These are phyloP conservation scores for Mohoua ochrocephala DNA, from an alignment of 2,113 vertebrate genomes.

Conservation along the genomic window DNA sequence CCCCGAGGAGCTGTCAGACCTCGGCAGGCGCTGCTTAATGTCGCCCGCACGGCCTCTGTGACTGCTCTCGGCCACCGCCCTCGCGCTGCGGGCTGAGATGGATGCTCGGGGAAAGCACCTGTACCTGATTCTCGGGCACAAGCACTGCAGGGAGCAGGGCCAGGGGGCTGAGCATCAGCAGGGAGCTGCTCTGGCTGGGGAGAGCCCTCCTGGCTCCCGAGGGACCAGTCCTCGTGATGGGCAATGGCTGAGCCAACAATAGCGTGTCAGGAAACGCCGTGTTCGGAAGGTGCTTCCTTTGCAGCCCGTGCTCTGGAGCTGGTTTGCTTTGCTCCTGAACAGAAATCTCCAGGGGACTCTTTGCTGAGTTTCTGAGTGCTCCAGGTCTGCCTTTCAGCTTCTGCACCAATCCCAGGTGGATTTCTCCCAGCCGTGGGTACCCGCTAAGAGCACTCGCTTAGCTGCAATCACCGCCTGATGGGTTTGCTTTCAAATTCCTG, in stretches of 20 bases:
- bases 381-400: neutral
- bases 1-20: neutral
- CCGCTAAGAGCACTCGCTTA: rapidly evolving
- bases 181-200: neutral
- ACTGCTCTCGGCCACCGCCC: neutral
- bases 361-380: neutral
- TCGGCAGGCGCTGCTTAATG: neutral
- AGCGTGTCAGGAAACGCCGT: neutral
- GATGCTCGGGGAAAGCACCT: rapidly evolving
- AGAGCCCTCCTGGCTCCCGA: neutral
- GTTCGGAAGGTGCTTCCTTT: neutral
- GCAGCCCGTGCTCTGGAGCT: neutral
- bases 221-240: neutral
- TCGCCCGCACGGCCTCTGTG: neutral
- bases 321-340: neutral
- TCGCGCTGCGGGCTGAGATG: rapidly evolving
- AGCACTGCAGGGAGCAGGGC: neutral
- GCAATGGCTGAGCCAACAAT: neutral
- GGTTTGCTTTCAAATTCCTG: neutral
- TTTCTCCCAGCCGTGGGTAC: neutral
- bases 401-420: neutral
- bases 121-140: rapidly evolving
- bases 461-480: neutral
- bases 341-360: neutral
- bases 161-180: neutral